Base-by-base conservation (phyloP, 2,797 vertebrate genomes). In the Diplodus puntazzo region DNA sequence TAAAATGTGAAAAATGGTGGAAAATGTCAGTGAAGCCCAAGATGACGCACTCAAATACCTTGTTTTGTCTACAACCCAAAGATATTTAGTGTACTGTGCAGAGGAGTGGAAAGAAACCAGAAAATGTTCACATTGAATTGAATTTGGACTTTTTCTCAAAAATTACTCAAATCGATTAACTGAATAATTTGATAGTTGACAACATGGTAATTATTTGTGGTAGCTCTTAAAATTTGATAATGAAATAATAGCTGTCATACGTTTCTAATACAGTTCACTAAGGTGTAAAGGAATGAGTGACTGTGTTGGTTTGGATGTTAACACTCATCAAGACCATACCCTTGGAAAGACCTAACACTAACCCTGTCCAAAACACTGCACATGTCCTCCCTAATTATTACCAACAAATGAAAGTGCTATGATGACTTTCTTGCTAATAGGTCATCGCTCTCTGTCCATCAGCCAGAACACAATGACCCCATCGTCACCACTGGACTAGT, bases 401-500 rank as follows among this genome's bases (percentile, higher is more conserved):
- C 14, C 30, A 57, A 69, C 34, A 70, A 55, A 54, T 17, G 1
- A 76, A 73, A 69, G n/a, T 10, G 2, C 53, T 60, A 1, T 48
- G 39, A 78, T 75, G 50, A 23, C 34, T 14, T 34, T 66, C 20
- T 16, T 62, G 25, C 67, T 75, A 73, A 70, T 49, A 39, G 69
- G 58, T 76, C 64, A 52, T 69, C 43, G 50, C 57, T 82, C 27
- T 65, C 27, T 67, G 79, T 88, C 43, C 79, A 20, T 77, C 43
- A 65, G 50, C 67, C 68, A 54, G 57, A 71, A 59, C 39, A 9
- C 45, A 11, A 42, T 81, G 80, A 85, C 86, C 86, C 70, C 13
- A 10, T 61, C 78, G 75, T 82, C 85, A 60, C 52, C 46, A 21
- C 52, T 67, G 76, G 67, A 81, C 69, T 45, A 75, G 67, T 66